Evolutionary conservation across 2,888 invertebrate species (phyloP).

Genomic region (Schizotus pectinicornis): DNA sequence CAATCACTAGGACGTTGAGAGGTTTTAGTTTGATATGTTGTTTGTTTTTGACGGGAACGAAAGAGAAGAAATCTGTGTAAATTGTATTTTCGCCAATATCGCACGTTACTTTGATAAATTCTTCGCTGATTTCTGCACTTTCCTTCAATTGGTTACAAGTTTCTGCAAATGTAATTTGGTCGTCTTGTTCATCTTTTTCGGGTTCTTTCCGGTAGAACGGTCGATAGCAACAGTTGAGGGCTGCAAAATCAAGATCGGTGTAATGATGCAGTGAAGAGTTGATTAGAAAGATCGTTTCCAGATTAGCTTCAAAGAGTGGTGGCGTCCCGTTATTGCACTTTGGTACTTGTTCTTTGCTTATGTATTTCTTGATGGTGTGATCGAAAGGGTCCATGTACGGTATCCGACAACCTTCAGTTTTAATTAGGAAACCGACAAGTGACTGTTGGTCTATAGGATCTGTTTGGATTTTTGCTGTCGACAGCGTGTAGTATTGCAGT

Average conservation of each 20-base stretch:
- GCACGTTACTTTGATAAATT: conserved; percentile 76
- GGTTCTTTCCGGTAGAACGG: conserved; percentile 64
- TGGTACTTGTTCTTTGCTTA: conserved; percentile 60
- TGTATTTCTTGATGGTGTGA: conserved; percentile 62
- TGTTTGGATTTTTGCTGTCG: not conserved
- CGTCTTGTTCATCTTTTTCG: conserved; percentile 60
- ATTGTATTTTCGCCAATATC: conserved; percentile 59
- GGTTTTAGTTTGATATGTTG: conserved; percentile 19
- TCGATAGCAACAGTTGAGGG: conserved; percentile 68
- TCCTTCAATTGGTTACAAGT: conserved; percentile 61
- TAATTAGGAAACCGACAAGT: conserved; percentile 53
- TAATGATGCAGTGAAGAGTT: conserved; percentile 59
- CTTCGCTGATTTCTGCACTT: conserved; percentile 60
- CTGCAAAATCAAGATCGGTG: conserved; percentile 58
- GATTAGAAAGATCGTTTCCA: conserved; percentile 66
- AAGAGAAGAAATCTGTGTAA: conserved; percentile 74
- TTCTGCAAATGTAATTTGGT: conserved; percentile 59
- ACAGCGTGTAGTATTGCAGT: conserved; percentile 32
- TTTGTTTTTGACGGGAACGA: conserved; percentile 62
- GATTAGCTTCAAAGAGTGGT: conserved; percentile 65
- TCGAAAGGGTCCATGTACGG: conserved; percentile 70
- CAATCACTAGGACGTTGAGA: conserved; percentile 78
- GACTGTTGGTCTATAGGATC: conserved; percentile 6
- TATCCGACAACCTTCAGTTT: conserved; percentile 72
- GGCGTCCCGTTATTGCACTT: conserved; percentile 62